These are phyloP conservation scores for Mesembrinibis cayennensis DNA, from an alignment of 2,113 vertebrate genomes.

Conservation along the genomic window DNA sequence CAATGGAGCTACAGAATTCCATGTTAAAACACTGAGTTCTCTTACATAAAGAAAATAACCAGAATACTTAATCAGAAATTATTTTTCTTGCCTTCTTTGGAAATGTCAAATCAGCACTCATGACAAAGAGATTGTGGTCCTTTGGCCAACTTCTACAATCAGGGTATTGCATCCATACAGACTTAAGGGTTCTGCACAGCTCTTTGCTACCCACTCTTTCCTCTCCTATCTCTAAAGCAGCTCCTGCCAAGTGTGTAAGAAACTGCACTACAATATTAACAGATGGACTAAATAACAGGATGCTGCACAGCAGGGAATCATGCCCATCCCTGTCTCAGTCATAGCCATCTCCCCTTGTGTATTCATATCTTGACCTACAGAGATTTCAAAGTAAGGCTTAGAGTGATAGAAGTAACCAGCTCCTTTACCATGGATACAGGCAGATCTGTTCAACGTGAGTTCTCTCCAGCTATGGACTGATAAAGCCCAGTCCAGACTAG, in stretches of 20 bases:
- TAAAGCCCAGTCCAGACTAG: background rate
- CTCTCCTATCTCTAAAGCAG: background rate
- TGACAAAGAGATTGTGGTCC: background rate
- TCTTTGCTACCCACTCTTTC: background rate
- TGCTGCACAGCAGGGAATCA: background rate
- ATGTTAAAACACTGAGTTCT: background rate
- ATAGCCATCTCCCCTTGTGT: background rate
- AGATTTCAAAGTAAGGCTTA: background rate
- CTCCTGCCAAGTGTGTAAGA: background rate
- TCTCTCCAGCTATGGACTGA: background rate
- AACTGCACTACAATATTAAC: background rate
- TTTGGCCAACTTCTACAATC: background rate
- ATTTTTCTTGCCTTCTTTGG: background rate
- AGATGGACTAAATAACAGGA: background rate
- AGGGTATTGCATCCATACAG: background rate
- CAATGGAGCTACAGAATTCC: background rate
- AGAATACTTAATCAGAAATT: background rate
- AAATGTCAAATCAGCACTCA: background rate
- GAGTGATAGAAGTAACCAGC: background rate
- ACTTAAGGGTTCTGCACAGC: background rate
- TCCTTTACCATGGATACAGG: background rate
- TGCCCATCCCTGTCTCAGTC: background rate
- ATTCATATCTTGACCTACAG: background rate
- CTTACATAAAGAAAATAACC: background rate
- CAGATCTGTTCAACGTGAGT: background rate